Base-by-base conservation (phyloP, 2,113 vertebrate genomes). In the Gasterosteus nipponicus region DNA sequence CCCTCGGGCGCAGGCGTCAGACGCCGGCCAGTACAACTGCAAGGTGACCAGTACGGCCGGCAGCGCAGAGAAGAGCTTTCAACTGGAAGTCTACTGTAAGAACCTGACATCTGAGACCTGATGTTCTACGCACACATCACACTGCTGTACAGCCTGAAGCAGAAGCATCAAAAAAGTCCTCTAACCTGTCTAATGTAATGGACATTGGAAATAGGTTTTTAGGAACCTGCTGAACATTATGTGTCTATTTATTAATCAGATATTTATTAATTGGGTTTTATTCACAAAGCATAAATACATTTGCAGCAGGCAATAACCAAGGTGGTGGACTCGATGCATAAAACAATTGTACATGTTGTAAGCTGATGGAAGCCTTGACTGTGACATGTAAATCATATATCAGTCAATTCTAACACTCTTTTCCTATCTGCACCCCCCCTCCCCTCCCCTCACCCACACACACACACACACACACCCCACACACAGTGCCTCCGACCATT, bases 71-170 rank as follows among this genome's bases (percentile, higher is more conserved):
- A 99, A 96, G 83, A 78, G 74, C 9, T 97, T 95, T 60, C 73
- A 86, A 0, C 94, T 99, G 85, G 96, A 97, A 8, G 87, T 99
- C 69, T 98, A 97, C 0, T 93, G 98, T 99, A 93, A 95, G 92
- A 84, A 46, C 12, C 14, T 44, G 51, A 42, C 10, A 19, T 29
- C 33, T 54, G 10, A 63, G 18, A 31, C 3, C 16, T 54, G 5
- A 31, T 35, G 10, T 46, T 62, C 10, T 11, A 38, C 12, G n/a
- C 8, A 11, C 19, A 38, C 1, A n/a, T 51, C 16, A 26, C 11
- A 11, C 47, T 46, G 7, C 47, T 54, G 8, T 9, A 31, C 22
- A 47, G 6, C 41, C 60, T 42, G 5, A 46, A 57, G 12, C 2
- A 56, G 53, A 63, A 35, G 12, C 53, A 5, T 58, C 65, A 7